phyloP scores from a whole-genome alignment of 2,113 vertebrate genomes.

The Felis catus region DNA sequence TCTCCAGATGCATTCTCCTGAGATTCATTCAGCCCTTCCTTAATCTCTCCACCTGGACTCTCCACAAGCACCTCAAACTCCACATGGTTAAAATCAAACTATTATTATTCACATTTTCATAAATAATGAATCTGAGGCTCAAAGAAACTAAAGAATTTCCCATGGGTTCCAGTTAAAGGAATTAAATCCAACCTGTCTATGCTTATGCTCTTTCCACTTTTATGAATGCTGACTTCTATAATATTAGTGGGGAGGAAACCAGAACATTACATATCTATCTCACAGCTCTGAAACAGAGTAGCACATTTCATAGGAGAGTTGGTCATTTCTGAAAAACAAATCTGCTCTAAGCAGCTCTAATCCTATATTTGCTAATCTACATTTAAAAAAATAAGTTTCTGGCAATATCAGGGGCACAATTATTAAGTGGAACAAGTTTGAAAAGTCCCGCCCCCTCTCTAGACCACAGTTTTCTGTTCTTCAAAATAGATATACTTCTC shows the following conservation, averaged over 20 bases:
- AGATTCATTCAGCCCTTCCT: not conserved
- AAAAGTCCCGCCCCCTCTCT: conserved; percentile 1
- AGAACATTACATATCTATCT: not conserved
- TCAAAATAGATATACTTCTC: conserved; percentile 2
- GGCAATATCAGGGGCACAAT: not conserved
- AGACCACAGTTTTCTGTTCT: not conserved
- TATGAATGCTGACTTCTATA: conserved; percentile 22
- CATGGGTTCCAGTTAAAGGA: not conserved
- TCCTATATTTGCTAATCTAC: conserved; percentile 23
- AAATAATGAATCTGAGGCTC: conserved; percentile 4
- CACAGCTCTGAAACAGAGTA: conserved; percentile 40
- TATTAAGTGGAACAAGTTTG: conserved; percentile 34
- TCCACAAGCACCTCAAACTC: not conserved
- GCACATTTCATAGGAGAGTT: conserved; percentile 11
- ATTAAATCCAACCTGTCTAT: not conserved
- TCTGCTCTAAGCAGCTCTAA: not conserved
- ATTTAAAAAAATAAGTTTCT: conserved; percentile 25
- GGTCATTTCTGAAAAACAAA: conserved; percentile 14
- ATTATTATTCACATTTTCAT: conserved; percentile 20
- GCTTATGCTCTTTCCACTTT: not conserved
- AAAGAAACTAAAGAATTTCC: not conserved
- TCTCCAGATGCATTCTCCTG: not conserved
- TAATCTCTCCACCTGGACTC: not conserved
- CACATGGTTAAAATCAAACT: not conserved
- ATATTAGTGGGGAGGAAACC: not conserved